phyloP scores from a whole-genome alignment of 2,113 vertebrate genomes.

The Candoia aspera region DNA sequence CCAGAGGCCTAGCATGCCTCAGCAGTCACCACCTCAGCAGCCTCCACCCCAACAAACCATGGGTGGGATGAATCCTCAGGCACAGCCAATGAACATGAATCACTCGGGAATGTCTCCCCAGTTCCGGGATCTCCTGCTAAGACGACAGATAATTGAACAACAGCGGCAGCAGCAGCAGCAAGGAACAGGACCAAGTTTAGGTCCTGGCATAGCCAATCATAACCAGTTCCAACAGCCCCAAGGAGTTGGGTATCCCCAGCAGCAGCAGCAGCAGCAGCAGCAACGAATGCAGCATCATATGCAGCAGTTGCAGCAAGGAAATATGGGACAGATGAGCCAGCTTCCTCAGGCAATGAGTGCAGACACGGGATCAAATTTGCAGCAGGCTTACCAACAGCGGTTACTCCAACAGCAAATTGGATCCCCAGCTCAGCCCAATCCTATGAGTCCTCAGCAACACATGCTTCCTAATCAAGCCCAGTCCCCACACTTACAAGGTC shows the following conservation, averaged over 20 bases:
- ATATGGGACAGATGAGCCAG: constrained; percentile 80
- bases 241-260: constrained; percentile 77
- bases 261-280: constrained; percentile 73
- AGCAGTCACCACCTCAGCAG: constrained; percentile 67
- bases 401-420: constrained; percentile 89
- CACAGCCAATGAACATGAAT: constrained; percentile 82
- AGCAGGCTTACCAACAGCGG: constrained; percentile 89
- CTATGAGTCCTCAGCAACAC: constrained; percentile 87
- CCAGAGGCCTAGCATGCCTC: constrained; percentile 75
- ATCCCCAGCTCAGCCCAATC: constrained; percentile 82
- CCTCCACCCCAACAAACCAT: constrained; percentile 72
- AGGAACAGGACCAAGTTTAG: constrained; percentile 64
- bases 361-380: constrained; percentile 82
- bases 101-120: constrained; percentile 82
- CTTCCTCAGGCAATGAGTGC: constrained; percentile 77
- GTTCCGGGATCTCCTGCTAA: constrained; percentile 85
- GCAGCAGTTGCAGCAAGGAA: constrained; percentile 84
- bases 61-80: constrained; percentile 79
- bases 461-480: constrained; percentile 83
- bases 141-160: constrained; percentile 84
- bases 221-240: constrained; percentile 90
- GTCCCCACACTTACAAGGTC: constrained; percentile 90
- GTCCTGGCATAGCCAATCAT: constrained; percentile 84
- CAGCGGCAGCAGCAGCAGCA: constrained; percentile 82
- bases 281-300: constrained; percentile 84